Evolutionary conservation across 2,888 invertebrate species (phyloP).

Genomic region (Ochropleura leucogaster): DNA sequence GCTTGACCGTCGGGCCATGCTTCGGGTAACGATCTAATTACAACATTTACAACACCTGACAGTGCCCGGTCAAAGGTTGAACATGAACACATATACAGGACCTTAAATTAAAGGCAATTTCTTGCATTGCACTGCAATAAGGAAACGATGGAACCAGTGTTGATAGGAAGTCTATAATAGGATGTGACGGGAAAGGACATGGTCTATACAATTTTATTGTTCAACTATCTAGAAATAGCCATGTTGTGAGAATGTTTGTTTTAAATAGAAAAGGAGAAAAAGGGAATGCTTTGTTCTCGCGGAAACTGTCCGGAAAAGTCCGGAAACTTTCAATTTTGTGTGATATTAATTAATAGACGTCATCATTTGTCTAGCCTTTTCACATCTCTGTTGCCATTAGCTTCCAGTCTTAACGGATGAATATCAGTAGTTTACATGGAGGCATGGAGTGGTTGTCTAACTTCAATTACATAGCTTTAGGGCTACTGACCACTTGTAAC

Average conservation of each 20-base stretch:
- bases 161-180: conserved; percentile 64
- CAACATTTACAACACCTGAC: conserved; percentile 76
- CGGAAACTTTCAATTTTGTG: conserved; percentile 1
- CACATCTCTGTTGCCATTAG: no score
- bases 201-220: conserved; percentile 74
- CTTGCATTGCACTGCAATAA: conserved; percentile 67
- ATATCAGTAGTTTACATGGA: no score
- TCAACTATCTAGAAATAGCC: conserved; percentile 25
- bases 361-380: no score
- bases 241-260: conserved; percentile 27
- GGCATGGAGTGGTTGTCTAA: no score
- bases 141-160: conserved; percentile 65
- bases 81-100: conserved; percentile 65
- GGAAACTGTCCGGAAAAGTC: not conserved
- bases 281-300: conserved; percentile 28
- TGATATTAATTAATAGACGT: not conserved
- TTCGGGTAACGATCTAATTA: conserved; percentile 84
- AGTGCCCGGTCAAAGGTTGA: conserved; percentile 80
- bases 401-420: no score
- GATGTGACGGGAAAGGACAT: conserved; percentile 64
- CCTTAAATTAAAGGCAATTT: conserved; percentile 61
- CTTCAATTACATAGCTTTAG: no score
- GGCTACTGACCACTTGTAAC: no score
- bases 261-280: conserved; percentile 18
- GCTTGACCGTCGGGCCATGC: conserved; percentile 76